Evolutionary conservation across 2,888 invertebrate genomes (phyloP).

Genomic region (Poecilus cupreus): DNA sequence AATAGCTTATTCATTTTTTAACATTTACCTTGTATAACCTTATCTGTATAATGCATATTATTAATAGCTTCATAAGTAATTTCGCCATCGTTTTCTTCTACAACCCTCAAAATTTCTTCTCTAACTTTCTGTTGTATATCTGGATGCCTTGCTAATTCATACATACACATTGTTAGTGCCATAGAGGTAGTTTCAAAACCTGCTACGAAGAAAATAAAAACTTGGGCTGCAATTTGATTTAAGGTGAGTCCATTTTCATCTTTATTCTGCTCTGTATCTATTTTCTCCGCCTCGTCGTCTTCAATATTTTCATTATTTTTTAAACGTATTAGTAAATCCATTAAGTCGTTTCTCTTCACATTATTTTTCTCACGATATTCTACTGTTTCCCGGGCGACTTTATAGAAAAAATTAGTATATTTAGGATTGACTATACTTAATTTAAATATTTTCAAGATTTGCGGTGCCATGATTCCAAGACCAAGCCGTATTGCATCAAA

Average conservation of each 20-base stretch:
- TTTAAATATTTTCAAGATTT: conserved; percentile 61
- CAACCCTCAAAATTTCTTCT: conserved; percentile 69
- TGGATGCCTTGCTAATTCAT: conserved; percentile 73
- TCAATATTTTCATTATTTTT: conserved; percentile 61
- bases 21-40: conserved; percentile 70
- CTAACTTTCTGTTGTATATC: conserved; percentile 72
- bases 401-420: conserved; percentile 71
- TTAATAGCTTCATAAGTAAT: conserved; percentile 72
- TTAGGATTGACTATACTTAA: conserved; percentile 62
- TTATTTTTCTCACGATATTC: conserved; percentile 72
- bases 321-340: conserved; percentile 72
- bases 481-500: conserved; percentile 70
- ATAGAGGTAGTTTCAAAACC: conserved; percentile 74
- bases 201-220: conserved; percentile 73
- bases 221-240: conserved; percentile 73
- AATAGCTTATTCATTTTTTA: too few species aligned
- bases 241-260: conserved; percentile 67
- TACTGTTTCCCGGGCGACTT: conserved; percentile 71
- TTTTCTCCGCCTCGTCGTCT: conserved; percentile 59
- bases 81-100: conserved; percentile 69
- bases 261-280: conserved; percentile 51
- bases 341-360: conserved; percentile 74
- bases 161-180: conserved; percentile 72
- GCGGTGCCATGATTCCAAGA: conserved; percentile 60
- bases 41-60: conserved; percentile 73